Conservation (phyloP, 2,888 invertebrate species). For the Asteroscopus sphinx region DNA sequence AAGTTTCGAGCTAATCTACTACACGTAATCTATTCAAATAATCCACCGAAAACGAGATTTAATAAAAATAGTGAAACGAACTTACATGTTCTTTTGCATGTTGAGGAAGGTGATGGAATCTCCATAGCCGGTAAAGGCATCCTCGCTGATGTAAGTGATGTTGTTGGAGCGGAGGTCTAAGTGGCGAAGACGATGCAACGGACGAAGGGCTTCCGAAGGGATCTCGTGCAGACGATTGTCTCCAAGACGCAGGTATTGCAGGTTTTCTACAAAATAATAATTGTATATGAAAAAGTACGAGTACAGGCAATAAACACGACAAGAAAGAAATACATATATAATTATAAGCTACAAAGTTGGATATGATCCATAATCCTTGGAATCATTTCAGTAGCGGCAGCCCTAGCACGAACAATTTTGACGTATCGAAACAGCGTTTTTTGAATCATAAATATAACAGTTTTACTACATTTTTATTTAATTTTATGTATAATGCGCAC, state of each 20-base stretch:
- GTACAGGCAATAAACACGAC: slow-evolving; percentile 8
- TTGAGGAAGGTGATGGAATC: slow-evolving; percentile 98
- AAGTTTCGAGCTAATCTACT: too few relatives aligned
- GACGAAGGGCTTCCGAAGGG: slow-evolving; percentile 95
- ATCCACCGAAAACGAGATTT: not conserved
- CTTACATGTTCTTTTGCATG: slow-evolving; percentile 97
- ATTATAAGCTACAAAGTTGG: too few relatives aligned
- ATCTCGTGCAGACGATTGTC: slow-evolving; percentile 96
- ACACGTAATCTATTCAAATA: not conserved
- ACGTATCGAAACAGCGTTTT: too few relatives aligned
- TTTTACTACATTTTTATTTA: too few relatives aligned
- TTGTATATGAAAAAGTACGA: slow-evolving; percentile 6
- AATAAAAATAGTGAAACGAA: slow-evolving; percentile 21
- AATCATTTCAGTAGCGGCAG: too few relatives aligned
- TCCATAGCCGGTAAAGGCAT: slow-evolving; percentile 96
- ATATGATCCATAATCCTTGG: too few relatives aligned
- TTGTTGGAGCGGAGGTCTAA: slow-evolving; percentile 96
- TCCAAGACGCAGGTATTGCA: slow-evolving; percentile 96
- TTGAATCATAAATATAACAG: too few relatives aligned
- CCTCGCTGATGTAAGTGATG: slow-evolving; percentile 94
- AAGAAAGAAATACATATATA: too few relatives aligned
- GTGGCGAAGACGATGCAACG: slow-evolving; percentile 95
- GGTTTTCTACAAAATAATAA: slow-evolving; percentile 91
- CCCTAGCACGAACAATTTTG: too few relatives aligned
- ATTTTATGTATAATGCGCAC: too few relatives aligned